Percentiles rank a stretch among this genome's conserved stretches.
phyloP scores from a whole-genome alignment of 2,888 invertebrate genomes.

The Ichneumoninae sp. region DNA sequence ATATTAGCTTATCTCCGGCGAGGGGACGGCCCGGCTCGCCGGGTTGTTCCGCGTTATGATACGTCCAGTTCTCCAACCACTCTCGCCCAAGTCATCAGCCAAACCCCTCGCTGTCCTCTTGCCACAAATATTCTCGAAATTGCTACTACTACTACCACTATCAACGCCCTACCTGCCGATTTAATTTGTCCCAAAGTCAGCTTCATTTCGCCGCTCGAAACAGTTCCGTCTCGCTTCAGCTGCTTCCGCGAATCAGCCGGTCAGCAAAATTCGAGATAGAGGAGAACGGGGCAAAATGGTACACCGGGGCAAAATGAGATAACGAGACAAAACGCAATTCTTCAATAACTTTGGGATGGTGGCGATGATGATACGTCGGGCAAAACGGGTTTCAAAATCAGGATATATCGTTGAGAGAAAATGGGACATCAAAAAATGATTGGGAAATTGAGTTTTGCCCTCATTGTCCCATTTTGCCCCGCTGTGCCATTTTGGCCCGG shows the following conservation, averaged over 20 bases:
- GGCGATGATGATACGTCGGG: too few species aligned
- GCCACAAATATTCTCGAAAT: constrained; percentile 43
- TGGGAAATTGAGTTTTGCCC: too few species aligned
- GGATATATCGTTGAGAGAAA: too few species aligned
- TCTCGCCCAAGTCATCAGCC: constrained; percentile 18
- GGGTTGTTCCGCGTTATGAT: constrained; percentile 56
- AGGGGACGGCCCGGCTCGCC: constrained; percentile 32
- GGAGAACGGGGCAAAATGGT: too few species aligned
- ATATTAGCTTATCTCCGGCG: constrained; percentile 69
- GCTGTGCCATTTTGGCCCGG: too few species aligned
- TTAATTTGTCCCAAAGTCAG: constrained; percentile 39
- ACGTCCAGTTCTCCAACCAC: constrained; percentile 46
- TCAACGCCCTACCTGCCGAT: constrained; percentile 12
- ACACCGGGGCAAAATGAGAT: too few species aligned
- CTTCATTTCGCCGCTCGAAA: constrained; percentile 36
- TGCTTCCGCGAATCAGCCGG: neutral
- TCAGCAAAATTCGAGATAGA: constrained; percentile 20
- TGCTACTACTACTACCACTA: neutral
- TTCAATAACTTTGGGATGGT: too few species aligned
- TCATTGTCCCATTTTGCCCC: too few species aligned
- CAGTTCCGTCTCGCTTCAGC: constrained; percentile 28
- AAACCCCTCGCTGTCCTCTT: constrained; percentile 8
- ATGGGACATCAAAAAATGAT: too few species aligned
- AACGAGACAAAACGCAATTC: too few species aligned
- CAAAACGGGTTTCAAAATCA: too few species aligned